phyloP scores from a whole-genome alignment of 1,140 invertebrate genomes.

The Apis cerana region DNA sequence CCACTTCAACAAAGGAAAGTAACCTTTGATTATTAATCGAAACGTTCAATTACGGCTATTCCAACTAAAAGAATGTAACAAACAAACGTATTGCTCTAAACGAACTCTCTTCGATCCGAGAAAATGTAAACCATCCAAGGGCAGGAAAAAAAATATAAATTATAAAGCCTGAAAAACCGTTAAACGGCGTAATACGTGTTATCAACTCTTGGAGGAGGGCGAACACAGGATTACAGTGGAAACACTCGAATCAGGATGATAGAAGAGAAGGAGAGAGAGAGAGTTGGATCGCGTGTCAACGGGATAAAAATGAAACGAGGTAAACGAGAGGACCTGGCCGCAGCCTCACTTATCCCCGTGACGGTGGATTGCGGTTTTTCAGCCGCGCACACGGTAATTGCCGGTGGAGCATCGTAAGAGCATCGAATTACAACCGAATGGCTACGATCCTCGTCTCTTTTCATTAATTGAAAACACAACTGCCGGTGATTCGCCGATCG shows the following conservation, averaged over 20 bases:
- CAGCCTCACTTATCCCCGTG: constrained; percentile 24
- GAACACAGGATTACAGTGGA: neutral
- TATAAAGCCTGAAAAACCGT: no score
- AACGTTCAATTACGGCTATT: no score
- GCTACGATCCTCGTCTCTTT: neutral
- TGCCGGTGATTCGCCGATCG: no score
- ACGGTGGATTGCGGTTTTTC: constrained; percentile 37
- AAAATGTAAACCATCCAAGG: no score
- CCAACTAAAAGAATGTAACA: no score
- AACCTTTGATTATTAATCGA: no score
- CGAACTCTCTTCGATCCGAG: no score
- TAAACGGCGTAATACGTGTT: neutral
- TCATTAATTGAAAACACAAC: no score
- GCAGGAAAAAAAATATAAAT: no score
- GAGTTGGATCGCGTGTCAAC: neutral
- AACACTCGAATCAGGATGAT: constrained; percentile 9
- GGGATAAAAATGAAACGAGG: constrained; percentile 40
- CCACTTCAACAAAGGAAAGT: no score
- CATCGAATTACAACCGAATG: constrained; percentile 29
- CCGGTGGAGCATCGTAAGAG: neutral
- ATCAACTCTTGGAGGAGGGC: neutral
- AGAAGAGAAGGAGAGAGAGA: no score
- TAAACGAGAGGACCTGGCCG: constrained; percentile 20
- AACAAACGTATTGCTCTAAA: no score
- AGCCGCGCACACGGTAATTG: constrained; percentile 19